Evolutionary conservation across 2,888 invertebrate genomes (phyloP).

Genomic region (Galerucella calmariensis): DNA sequence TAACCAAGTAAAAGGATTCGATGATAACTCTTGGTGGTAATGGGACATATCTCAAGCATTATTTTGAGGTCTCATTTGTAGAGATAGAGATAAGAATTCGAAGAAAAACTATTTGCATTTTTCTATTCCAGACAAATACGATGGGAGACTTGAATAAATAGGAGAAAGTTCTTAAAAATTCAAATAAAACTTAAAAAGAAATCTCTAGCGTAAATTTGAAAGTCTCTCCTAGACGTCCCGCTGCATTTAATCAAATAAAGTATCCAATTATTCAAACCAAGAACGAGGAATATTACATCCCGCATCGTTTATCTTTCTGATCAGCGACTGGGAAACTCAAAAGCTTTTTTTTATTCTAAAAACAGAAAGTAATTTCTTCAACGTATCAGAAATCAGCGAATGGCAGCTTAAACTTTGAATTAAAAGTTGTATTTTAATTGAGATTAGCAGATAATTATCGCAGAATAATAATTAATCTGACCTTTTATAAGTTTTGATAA

Average conservation of each 20-base stretch:
- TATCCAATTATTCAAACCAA: conserved; percentile 23
- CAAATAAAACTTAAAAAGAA: conserved; percentile 8
- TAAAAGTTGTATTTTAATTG: not conserved
- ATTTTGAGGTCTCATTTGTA: too few species aligned
- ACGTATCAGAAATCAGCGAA: not conserved
- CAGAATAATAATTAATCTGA: too few species aligned
- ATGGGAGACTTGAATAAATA: not conserved
- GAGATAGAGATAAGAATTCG: not conserved
- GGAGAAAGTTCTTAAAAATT: conserved; percentile 14
- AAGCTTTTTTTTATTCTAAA: not conserved
- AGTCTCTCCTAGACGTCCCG: conserved; percentile 12
- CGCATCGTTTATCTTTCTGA: conserved; percentile 23
- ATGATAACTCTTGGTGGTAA: too few species aligned
- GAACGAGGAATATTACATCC: conserved; percentile 18
- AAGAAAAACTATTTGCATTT: not conserved
- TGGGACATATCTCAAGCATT: too few species aligned
- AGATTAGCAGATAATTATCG: too few species aligned
- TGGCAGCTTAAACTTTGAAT: not conserved
- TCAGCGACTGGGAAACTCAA: conserved; percentile 6
- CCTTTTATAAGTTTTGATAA: too few species aligned
- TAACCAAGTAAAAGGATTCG: too few species aligned
- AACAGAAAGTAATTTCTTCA: not conserved
- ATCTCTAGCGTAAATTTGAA: conserved; percentile 13
- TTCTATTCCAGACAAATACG: not conserved
- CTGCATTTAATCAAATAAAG: conserved; percentile 20